Percentiles rank a stretch among this genome's conserved stretches.
Conservation (phyloP, 1,140 invertebrate genomes). For the Drosophila truncata region DNA sequence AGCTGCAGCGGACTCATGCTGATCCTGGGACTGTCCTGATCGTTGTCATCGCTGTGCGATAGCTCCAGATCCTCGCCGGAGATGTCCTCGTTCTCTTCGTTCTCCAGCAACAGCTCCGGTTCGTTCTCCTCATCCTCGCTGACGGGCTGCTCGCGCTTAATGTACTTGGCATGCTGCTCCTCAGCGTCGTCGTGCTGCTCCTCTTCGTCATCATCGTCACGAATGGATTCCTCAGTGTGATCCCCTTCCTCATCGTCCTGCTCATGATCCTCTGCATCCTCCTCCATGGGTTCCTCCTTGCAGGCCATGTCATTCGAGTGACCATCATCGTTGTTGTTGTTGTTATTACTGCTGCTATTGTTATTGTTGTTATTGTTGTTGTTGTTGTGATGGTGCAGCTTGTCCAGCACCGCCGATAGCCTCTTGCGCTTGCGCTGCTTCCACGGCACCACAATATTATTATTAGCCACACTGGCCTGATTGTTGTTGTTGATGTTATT, state of each 20-base stretch:
- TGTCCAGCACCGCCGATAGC: slow-evolving; percentile 91
- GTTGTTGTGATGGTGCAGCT: slow-evolving; percentile 86
- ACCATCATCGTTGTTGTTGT: slow-evolving; percentile 46
- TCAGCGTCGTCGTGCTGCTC: slow-evolving; percentile 23
- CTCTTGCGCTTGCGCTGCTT: slow-evolving; percentile 90
- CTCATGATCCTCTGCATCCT: slow-evolving; percentile 35
- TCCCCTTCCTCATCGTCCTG: slow-evolving; percentile 37
- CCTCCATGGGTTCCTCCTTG: slow-evolving; percentile 83
- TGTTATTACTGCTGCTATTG: slow-evolving; percentile 48
- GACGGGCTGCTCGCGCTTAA: slow-evolving; percentile 67
- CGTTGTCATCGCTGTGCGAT: slow-evolving; percentile 72
- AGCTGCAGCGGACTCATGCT: slow-evolving; percentile 80
- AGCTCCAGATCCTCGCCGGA: slow-evolving; percentile 75
- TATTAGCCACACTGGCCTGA: slow-evolving; percentile 87
- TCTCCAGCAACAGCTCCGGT: slow-evolving; percentile 24
- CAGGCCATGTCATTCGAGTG: slow-evolving; percentile 56
- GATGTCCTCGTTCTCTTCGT: slow-evolving; percentile 60
- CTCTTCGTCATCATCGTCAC: slow-evolving; percentile 36
- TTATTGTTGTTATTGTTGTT: slow-evolving; percentile 70
- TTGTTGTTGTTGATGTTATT: slow-evolving; percentile 87
- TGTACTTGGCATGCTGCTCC: slow-evolving; percentile 59
- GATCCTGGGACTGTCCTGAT: slow-evolving; percentile 75
- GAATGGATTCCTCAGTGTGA: slow-evolving; percentile 40
- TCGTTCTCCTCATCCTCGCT: slow-evolving; percentile 66
- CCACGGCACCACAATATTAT: slow-evolving; percentile 86